These are phyloP conservation scores for Hyles lineata DNA, from an alignment of 2,888 invertebrate species.

Conservation along the genomic window DNA sequence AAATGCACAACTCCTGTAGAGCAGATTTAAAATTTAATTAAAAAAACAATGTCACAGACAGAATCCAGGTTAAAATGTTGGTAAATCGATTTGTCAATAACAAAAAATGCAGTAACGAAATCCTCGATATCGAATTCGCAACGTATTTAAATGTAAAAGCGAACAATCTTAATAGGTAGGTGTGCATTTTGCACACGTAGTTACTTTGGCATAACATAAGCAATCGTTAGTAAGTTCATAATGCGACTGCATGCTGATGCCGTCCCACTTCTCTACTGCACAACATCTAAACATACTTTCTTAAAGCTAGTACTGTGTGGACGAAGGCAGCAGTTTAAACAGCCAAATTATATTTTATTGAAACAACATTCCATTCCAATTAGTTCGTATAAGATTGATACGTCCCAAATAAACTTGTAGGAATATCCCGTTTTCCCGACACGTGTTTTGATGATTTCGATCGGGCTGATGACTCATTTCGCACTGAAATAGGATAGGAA, in stretches of 20 bases:
- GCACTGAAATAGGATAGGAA: slow-evolving; percentile 22
- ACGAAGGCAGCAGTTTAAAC: slow-evolving; percentile 12
- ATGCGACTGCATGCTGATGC: slow-evolving; percentile 16
- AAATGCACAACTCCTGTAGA: neutral
- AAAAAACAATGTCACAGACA: neutral
- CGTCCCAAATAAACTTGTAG: slow-evolving; percentile 20
- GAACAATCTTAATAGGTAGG: neutral
- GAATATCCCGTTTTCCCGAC: slow-evolving; percentile 16
- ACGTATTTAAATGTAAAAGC: neutral
- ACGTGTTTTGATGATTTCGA: slow-evolving; percentile 23
- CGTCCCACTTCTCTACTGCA: slow-evolving; percentile 5
- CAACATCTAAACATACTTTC: slow-evolving; percentile 22
- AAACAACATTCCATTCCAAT: slow-evolving; percentile 21
- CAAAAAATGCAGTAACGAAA: no score
- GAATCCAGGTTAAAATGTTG: neutral
- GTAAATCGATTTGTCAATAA: no score
- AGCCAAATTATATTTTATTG: slow-evolving; percentile 17
- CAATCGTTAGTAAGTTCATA: slow-evolving; percentile 27
- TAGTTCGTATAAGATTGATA: slow-evolving; percentile 22
- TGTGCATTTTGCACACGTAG: slow-evolving; percentile 19
- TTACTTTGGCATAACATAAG: slow-evolving; percentile 26
- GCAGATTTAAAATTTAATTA: neutral
- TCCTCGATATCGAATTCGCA: no score
- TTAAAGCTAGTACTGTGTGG: slow-evolving; percentile 3
- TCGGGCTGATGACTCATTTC: slow-evolving; percentile 14